A percentile compares a stretch with the other conserved stretches of the same genome.
Conservation (phyloP, 2,888 invertebrate species). For the Schizaphis graminum region DNA sequence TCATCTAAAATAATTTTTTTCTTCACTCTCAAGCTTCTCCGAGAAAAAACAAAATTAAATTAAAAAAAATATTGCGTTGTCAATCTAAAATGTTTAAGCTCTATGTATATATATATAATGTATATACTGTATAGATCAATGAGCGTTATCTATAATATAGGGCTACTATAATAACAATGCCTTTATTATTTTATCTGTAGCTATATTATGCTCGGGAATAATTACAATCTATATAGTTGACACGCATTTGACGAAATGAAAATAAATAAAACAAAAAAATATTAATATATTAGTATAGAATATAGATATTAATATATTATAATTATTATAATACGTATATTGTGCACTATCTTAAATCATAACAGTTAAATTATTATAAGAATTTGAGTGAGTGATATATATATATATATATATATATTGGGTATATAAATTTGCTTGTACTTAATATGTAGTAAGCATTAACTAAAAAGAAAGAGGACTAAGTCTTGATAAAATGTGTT, state of each 20-base stretch:
- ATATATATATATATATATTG: neutral
- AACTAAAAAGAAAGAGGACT: neutral
- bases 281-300: too few species aligned
- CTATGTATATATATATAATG: neutral
- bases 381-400: too few species aligned
- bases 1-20: slow-evolving; percentile 41
- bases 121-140: neutral
- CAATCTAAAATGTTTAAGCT: slow-evolving; percentile 25
- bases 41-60: slow-evolving; percentile 46
- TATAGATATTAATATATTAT: neutral
- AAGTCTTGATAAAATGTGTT: neutral
- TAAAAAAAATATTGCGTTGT: slow-evolving; percentile 18
- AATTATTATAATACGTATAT: neutral
- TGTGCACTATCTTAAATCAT: neutral
- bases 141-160: neutral
- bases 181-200: neutral
- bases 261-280: neutral
- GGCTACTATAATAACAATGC: too few species aligned
- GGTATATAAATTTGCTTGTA: neutral
- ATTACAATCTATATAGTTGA: neutral
- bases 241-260: neutral
- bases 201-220: neutral
- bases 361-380: neutral
- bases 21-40: neutral
- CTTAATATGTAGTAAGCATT: neutral